Conservation (phyloP, 1,140 invertebrate genomes). For the Achatina immaculata region DNA sequence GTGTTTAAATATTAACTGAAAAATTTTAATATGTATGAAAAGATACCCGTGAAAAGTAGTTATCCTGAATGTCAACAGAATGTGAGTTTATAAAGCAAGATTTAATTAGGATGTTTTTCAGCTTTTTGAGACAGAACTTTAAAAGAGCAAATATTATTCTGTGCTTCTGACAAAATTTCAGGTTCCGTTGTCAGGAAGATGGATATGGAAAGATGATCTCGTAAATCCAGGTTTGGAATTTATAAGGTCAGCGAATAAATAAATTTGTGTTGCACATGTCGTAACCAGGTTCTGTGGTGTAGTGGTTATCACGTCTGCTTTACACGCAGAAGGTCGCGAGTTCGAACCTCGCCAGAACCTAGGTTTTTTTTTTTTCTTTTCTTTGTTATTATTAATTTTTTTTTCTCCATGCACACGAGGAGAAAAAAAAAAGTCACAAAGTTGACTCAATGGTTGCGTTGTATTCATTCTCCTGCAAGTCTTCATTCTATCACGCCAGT, state of each 20-base stretch:
- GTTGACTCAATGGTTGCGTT: background rate
- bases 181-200: constrained; percentile 42
- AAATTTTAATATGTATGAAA: no score
- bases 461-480: background rate
- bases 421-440: background rate
- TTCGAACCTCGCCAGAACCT: constrained; percentile 66
- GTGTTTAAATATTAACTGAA: no score
- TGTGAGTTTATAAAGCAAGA: no score
- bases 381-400: background rate
- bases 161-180: no score
- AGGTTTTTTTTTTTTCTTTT: constrained; percentile 25
- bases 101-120: no score
- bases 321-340: constrained; percentile 70
- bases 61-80: no score
- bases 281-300: constrained; percentile 59
- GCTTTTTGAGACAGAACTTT: no score
- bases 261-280: background rate
- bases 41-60: no score
- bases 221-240: constrained; percentile 47
- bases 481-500: no score
- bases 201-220: constrained; percentile 58
- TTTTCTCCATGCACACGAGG: background rate
- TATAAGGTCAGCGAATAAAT: constrained; percentile 45
- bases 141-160: no score
- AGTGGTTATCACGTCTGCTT: constrained; percentile 71